Percentiles rank a stretch among this genome's conserved stretches.
Conservation (phyloP, 2,113 vertebrate species). For the Brachyhypopomus occidentalis region DNA sequence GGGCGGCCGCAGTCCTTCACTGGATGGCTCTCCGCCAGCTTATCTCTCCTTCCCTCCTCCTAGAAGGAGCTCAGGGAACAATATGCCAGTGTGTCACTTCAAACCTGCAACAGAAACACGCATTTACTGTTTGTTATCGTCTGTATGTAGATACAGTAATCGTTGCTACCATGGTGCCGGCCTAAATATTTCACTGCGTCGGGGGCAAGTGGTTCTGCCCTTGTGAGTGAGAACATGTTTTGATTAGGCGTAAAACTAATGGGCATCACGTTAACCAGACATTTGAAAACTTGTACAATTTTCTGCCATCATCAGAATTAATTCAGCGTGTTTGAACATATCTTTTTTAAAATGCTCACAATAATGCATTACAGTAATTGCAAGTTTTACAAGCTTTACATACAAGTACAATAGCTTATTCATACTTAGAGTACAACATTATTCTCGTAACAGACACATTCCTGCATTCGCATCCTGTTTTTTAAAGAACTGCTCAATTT, state of each 20-base stretch:
- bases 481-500: no score
- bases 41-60: constrained; percentile 45
- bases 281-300: neutral
- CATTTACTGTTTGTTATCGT: constrained; percentile 54
- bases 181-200: constrained; percentile 54
- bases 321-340: no score
- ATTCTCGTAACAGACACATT: no score
- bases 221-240: constrained; percentile 18
- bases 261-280: neutral
- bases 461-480: no score
- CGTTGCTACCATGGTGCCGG: constrained; percentile 59
- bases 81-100: constrained; percentile 52
- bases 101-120: constrained; percentile 46
- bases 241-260: constrained; percentile 20
- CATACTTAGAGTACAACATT: no score
- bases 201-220: constrained; percentile 37
- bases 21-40: constrained; percentile 44
- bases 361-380: no score
- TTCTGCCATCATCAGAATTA: no score
- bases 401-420: no score
- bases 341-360: no score
- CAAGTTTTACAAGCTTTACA: no score
- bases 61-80: constrained; percentile 38
- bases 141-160: constrained; percentile 54
- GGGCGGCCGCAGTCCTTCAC: constrained; percentile 20